phyloP scores from a whole-genome alignment of 2,113 vertebrate species.

The Vireo altiloquus region DNA sequence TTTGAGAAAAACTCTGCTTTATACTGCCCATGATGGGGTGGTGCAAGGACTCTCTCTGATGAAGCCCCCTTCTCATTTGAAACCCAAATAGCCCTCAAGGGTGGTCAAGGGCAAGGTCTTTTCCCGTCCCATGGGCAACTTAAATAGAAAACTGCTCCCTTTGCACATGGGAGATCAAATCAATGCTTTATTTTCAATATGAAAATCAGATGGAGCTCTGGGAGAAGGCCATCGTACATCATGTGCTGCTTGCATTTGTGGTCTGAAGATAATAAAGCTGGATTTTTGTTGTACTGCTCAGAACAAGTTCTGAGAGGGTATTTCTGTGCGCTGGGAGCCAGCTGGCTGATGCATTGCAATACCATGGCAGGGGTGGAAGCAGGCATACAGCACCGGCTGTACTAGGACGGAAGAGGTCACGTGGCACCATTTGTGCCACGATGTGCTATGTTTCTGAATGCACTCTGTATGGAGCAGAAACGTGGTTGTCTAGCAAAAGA shows the following conservation, averaged over 20 bases:
- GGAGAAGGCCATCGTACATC: neutral
- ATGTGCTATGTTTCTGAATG: neutral
- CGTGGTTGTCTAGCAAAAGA: neutral
- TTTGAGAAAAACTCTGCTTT: fast-evolving
- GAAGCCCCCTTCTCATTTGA: neutral
- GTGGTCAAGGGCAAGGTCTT: neutral
- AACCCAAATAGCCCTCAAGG: neutral
- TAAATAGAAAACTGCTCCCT: neutral
- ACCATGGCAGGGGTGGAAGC: neutral
- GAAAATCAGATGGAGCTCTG: neutral
- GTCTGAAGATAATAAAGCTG: neutral
- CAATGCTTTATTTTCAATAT: neutral
- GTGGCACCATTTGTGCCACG: neutral
- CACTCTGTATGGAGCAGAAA: neutral
- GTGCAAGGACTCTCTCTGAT: neutral
- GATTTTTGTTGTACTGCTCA: neutral
- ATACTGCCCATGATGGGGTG: neutral
- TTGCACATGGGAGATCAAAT: neutral
- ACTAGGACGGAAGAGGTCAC: neutral
- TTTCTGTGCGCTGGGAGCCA: neutral
- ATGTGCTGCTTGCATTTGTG: neutral
- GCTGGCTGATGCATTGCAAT: neutral
- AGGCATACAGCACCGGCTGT: neutral
- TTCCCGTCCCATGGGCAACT: neutral
- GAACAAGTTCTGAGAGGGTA: neutral